Evolutionary conservation across 1,140 invertebrate species (phyloP), one percentile per base, ranked within the genome.

Genomic region (Brachionus sp.): DNA sequence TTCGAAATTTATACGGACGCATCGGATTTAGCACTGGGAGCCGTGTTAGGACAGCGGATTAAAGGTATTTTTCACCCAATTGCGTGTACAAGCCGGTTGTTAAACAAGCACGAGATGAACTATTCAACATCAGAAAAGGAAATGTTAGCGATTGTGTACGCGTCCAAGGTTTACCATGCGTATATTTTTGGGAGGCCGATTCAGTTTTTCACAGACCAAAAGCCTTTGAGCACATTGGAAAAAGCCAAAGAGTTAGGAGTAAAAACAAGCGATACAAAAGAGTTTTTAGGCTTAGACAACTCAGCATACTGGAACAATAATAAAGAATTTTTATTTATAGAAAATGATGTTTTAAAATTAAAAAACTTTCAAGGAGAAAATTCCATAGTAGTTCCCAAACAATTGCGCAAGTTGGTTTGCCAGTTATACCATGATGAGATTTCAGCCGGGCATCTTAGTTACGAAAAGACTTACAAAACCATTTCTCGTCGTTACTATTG

Each of bases 341-440:
- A 73, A 70, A 39, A 70, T 37, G 35, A 70, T 70, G 29, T 77
- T 16, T 62, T 77, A 77, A 50, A 50, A 33, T 53, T 35, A 35
- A 77, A 53, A 19, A 62, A 44, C 42, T 29, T 33, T 23, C 25
- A 33, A 39, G 39, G 37, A 23, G 46, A 62, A 29, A 44, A 25
- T 53, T 29, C 16, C 10, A 78, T 78, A 5, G 77, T 78, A 37
- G 77, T 78, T n/a, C 77, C 77, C 29, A 78, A 33, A 16, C 46
- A 50, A 25, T 29, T 33, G 16, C 13, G 77, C 9, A 53, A 57
- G n/a, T 9, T 16, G n/a, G 23, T 78, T 16, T 33, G 23, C 19
- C n/a, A 25, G 9, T 19, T 37, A n/a, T 46, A 39, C 44, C 77
- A 53, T 37, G 77, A 78, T 7, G 13, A n/a, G 7, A 46, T 33